phyloP scores from a whole-genome alignment of 2,797 vertebrate species.

The Amniataba percoides region DNA sequence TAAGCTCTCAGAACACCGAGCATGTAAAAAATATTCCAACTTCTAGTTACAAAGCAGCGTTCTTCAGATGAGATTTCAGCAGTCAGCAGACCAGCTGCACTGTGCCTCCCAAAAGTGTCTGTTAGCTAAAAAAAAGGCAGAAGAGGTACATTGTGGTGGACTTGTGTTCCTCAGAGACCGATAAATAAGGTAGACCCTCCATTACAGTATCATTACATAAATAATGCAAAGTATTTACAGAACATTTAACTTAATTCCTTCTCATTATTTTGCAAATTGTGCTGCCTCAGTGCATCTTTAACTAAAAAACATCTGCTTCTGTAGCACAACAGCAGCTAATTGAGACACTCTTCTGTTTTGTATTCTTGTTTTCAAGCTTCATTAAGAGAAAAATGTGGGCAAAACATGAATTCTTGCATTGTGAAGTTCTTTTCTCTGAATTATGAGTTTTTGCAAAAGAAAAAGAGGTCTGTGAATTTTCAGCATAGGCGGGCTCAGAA shows the following conservation, averaged over 20 bases:
- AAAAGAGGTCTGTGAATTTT: neutral
- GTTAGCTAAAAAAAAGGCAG: constrained; percentile 24
- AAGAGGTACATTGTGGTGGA: constrained; percentile 15
- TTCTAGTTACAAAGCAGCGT: constrained; percentile 34
- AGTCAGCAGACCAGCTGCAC: constrained; percentile 43
- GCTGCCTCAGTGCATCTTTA: constrained; percentile 53
- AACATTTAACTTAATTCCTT: constrained; percentile 55
- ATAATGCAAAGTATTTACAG: constrained; percentile 70
- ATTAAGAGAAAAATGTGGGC: constrained; percentile 32
- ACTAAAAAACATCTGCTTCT: constrained; percentile 44
- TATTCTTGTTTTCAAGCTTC: constrained; percentile 44
- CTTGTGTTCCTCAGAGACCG: neutral
- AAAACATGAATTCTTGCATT: constrained; percentile 4
- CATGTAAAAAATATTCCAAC: constrained; percentile 54
- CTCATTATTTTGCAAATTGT: constrained; percentile 57
- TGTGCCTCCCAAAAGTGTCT: constrained; percentile 26
- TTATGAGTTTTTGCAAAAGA: neutral
- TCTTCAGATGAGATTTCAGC: constrained; percentile 38
- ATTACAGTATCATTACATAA: constrained; percentile 47
- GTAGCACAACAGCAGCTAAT: constrained; percentile 42
- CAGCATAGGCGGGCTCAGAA: neutral
- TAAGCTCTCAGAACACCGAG: constrained; percentile 41
- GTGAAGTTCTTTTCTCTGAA: constrained; percentile 16
- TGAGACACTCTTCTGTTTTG: constrained; percentile 36
- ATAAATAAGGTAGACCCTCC: constrained; percentile 14